These are phyloP conservation scores for Aleiodes testaceus DNA, from an alignment of 2,888 invertebrate species.

Conservation along the genomic window DNA sequence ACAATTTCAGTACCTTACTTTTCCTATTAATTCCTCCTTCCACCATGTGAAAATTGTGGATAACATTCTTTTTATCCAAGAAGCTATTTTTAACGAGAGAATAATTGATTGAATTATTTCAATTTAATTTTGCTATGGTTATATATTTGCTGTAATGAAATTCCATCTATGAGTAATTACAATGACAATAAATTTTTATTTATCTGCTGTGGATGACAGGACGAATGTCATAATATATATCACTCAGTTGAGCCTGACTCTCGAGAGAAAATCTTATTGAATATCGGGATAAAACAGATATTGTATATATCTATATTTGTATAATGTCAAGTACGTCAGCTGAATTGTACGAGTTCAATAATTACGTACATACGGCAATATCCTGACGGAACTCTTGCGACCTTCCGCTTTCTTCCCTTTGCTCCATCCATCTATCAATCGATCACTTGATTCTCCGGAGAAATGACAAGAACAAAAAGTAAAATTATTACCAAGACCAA, in stretches of 20 bases:
- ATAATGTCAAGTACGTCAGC: constrained; percentile 2
- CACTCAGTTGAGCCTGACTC: not conserved
- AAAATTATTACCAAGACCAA: too few relatives aligned
- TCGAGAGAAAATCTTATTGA: constrained; percentile 1
- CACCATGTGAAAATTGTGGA: not conserved
- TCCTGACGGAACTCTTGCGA: constrained; percentile 17
- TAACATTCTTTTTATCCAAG: not conserved
- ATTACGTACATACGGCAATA: constrained; percentile 24
- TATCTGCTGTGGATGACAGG: too few relatives aligned
- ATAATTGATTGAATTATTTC: too few relatives aligned
- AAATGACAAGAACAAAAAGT: too few relatives aligned
- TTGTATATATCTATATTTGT: not conserved
- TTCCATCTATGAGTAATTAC: too few relatives aligned
- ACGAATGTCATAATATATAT: too few relatives aligned
- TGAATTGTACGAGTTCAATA: constrained; percentile 11
- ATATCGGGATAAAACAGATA: constrained; percentile 2
- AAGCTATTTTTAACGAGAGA: too few relatives aligned
- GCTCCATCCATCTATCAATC: not conserved
- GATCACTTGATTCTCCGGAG: constrained; percentile 2
- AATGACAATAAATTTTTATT: too few relatives aligned
- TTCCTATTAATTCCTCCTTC: not conserved
- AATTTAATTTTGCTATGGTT: too few relatives aligned
- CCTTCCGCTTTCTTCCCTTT: not conserved
- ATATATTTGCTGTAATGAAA: too few relatives aligned
- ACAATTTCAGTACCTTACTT: not conserved